Conservation (phyloP, 1,140 invertebrate species). For the Heliothis subflexa region DNA sequence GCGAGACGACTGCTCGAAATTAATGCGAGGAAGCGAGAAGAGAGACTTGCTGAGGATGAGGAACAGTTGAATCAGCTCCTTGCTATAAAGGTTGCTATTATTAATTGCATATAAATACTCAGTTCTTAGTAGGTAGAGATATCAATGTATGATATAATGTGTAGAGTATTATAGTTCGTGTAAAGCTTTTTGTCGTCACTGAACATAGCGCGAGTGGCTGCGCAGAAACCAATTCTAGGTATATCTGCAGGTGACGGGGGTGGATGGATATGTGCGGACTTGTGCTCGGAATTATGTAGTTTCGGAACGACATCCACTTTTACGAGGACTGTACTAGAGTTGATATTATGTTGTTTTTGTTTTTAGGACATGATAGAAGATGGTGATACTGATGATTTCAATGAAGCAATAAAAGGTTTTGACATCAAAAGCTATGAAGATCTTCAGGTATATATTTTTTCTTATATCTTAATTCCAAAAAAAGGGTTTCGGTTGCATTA, state of each 20-base stretch:
- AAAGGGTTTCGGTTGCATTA: no score
- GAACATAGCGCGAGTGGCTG: no score
- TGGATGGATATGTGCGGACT: no score
- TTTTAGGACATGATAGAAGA: slow-evolving; percentile 89
- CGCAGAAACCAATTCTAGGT: no score
- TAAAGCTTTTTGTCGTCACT: no score
- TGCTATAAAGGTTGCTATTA: slow-evolving; percentile 89
- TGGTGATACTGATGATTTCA: slow-evolving; percentile 91
- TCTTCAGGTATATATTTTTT: slow-evolving; percentile 71
- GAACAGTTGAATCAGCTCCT: slow-evolving; percentile 93
- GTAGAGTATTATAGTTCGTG: no score
- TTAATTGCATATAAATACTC: no score
- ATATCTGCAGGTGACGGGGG: no score
- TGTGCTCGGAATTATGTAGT: no score
- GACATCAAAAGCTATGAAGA: slow-evolving; percentile 88
- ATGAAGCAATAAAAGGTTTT: slow-evolving; percentile 88
- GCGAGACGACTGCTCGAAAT: slow-evolving; percentile 93
- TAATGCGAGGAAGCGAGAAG: slow-evolving; percentile 94
- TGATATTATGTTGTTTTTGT: slow-evolving; percentile 32
- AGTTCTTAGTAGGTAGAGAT: no score
- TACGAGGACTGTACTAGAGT: neutral
- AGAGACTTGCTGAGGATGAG: slow-evolving; percentile 95
- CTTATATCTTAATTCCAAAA: neutral
- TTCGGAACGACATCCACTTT: no score
- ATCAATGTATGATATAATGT: no score